phyloP scores from a whole-genome alignment of 2,797 vertebrate genomes.

The Onychomys arenicola region DNA sequence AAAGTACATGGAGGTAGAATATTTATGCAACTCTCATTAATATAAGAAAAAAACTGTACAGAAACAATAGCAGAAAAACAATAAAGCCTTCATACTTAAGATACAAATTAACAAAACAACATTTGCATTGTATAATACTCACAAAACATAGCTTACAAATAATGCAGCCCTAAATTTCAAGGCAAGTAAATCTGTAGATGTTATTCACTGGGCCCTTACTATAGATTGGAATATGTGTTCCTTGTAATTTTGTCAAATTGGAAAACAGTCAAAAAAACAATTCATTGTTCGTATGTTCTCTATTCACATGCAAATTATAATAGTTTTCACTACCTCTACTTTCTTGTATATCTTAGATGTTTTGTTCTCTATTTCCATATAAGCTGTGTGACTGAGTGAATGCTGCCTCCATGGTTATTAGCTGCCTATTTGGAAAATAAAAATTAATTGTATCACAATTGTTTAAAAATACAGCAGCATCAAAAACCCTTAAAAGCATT shows the following conservation, averaged over 20 bases:
- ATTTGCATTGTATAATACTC: background rate
- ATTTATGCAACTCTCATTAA: background rate
- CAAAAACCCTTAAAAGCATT: slow-evolving; percentile 70
- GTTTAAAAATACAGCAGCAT: slow-evolving; percentile 68
- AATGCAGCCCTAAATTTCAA: background rate
- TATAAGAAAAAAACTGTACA: background rate
- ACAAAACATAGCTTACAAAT: background rate
- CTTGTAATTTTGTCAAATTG: background rate
- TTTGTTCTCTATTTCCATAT: background rate
- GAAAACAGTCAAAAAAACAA: slow-evolving; percentile 6
- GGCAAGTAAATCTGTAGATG: background rate
- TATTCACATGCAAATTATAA: background rate
- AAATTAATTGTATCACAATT: slow-evolving; percentile 61
- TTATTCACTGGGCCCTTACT: background rate
- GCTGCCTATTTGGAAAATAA: background rate
- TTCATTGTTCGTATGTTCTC: background rate
- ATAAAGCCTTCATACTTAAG: background rate
- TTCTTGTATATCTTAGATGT: background rate
- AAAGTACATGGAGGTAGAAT: background rate
- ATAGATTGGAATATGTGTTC: rapidly evolving
- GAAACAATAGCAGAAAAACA: background rate
- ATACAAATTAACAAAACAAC: slow-evolving; percentile 1
- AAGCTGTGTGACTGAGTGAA: background rate
- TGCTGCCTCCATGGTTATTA: slow-evolving; percentile 32
- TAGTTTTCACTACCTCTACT: background rate